Evolutionary conservation across 2,888 invertebrate genomes (phyloP).

Genomic region (Acanthacorydalis orientalis): DNA sequence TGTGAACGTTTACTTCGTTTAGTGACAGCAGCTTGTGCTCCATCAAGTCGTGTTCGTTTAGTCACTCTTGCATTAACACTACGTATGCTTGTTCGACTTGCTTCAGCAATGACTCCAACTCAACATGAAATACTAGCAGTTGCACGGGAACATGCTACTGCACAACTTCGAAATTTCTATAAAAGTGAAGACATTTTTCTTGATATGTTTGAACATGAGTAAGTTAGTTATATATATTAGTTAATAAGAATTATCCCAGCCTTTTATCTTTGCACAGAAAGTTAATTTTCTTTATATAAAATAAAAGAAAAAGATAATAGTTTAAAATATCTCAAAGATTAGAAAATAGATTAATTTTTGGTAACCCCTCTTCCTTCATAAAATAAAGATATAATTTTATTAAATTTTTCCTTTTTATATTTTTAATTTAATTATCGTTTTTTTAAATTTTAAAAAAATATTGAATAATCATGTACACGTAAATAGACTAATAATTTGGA

Average conservation of each 20-base stretch:
- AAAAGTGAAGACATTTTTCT: slow-evolving; percentile 97
- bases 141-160: slow-evolving; percentile 65
- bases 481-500: neutral
- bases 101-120: slow-evolving; percentile 42
- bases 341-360: no score
- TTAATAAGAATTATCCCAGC: no score
- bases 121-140: slow-evolving; percentile 52
- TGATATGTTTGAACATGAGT: slow-evolving; percentile 97
- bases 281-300: no score
- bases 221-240: slow-evolving; percentile 16
- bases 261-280: no score
- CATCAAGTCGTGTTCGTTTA: slow-evolving; percentile 77
- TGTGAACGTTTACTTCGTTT: slow-evolving; percentile 73
- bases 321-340: no score
- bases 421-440: no score
- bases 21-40: slow-evolving; percentile 70
- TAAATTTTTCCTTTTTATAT: no score
- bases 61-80: slow-evolving; percentile 83
- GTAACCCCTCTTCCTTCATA: no score
- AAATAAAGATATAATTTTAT: no score
- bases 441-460: no score
- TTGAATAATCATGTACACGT: no score
- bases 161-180: slow-evolving; percentile 77
- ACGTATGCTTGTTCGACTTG: slow-evolving; percentile 56
- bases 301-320: no score